These are phyloP conservation scores for Hippocampus guttulatus DNA, from an alignment of 2,113 vertebrate genomes.

Conservation along the genomic window DNA sequence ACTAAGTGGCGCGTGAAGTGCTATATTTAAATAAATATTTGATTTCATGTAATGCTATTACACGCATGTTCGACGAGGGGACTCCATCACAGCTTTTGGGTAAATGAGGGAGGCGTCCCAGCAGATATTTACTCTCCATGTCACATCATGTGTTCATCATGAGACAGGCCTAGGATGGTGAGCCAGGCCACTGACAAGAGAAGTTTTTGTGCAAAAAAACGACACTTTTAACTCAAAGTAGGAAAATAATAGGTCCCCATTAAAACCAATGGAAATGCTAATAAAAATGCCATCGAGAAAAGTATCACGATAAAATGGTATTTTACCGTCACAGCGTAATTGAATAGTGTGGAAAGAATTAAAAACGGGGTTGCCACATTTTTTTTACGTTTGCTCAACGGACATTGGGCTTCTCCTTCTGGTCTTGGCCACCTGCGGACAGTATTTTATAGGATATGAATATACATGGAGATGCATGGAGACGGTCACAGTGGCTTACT, in stretches of 20 bases:
- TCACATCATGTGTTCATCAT: not conserved
- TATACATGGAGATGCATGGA: too few species aligned
- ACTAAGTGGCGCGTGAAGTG: not conserved
- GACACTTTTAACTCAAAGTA: not conserved
- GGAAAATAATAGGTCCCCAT: not conserved
- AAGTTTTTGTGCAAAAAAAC: not conserved
- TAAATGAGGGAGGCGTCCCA: not conserved
- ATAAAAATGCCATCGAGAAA: not conserved
- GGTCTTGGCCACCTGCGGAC: too few species aligned
- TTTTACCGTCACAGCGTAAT: too few species aligned
- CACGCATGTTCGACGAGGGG: not conserved
- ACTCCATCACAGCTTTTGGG: slow-evolving; percentile 3
- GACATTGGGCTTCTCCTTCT: too few species aligned
- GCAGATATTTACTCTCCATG: not conserved
- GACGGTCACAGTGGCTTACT: too few species aligned
- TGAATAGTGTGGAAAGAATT: too few species aligned
- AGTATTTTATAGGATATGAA: too few species aligned
- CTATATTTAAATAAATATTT: not conserved
- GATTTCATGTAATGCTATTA: not conserved
- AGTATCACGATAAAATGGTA: too few species aligned
- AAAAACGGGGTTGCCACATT: not conserved
- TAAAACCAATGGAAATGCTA: not conserved
- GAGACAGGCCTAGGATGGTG: not conserved
- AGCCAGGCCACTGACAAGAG: not conserved
- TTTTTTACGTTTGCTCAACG: too few species aligned